Percentiles rank a stretch among this genome's conserved stretches.
Conservation (phyloP, 2,888 invertebrate genomes). For the Branchipolynoe longqiensis region DNA sequence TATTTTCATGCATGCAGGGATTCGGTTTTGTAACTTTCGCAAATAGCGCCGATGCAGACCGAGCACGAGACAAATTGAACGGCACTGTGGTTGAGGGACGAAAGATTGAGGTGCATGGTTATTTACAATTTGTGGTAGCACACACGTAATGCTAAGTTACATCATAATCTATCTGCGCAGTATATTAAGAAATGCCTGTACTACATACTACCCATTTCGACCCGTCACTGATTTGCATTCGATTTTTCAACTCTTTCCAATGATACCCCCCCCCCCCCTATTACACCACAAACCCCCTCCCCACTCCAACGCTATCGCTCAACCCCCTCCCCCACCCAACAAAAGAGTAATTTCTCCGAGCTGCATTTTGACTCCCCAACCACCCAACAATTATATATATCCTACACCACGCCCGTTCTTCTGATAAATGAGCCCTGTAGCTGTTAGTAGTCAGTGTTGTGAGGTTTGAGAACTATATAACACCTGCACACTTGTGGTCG, state of each 20-base stretch:
- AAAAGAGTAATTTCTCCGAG: too few species aligned
- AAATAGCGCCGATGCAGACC: conserved; percentile 99
- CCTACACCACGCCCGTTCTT: background rate
- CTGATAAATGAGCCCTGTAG: conserved; percentile 41
- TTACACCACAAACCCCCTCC: too few species aligned
- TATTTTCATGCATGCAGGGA: conserved; percentile 88
- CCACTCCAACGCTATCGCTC: too few species aligned
- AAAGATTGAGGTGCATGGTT: conserved; percentile 96
- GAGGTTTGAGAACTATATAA: conserved; percentile 22
- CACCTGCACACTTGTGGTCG: conserved; percentile 52
- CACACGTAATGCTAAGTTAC: conserved; percentile 65
- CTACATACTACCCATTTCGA: conserved; percentile 46
- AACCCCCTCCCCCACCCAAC: too few species aligned
- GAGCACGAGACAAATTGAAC: conserved; percentile 99
- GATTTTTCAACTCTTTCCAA: conserved; percentile 50
- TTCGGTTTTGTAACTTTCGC: conserved; percentile 99
- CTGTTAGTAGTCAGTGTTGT: conserved; percentile 47
- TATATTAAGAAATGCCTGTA: conserved; percentile 66
- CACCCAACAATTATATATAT: too few species aligned
- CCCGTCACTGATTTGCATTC: conserved; percentile 56
- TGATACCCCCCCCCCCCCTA: background rate
- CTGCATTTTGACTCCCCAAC: conserved; percentile 53
- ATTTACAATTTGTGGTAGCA: conserved; percentile 69
- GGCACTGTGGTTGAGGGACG: conserved; percentile 99
- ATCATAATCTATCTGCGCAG: conserved; percentile 59